Percentiles rank a stretch among this genome's conserved stretches.
Conservation (phyloP, 1,140 invertebrate genomes). For the Teleogryllus occipitalis region DNA sequence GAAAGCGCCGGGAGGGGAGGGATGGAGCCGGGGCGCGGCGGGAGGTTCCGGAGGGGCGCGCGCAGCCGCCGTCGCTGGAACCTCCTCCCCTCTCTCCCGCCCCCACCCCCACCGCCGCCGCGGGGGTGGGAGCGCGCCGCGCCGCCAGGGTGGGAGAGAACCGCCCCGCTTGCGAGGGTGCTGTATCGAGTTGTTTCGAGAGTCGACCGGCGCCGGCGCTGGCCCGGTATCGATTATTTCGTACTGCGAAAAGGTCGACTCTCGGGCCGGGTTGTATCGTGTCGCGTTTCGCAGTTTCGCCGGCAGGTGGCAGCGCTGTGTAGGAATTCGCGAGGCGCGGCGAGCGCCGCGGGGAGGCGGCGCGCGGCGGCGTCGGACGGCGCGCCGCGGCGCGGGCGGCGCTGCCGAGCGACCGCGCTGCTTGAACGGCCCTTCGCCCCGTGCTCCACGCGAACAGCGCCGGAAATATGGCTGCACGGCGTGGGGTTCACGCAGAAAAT, state of each 20-base stretch:
- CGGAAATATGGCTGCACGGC: too few species aligned
- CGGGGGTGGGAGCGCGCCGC: neutral
- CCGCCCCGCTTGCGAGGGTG: neutral
- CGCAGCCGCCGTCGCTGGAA: conserved; percentile 14
- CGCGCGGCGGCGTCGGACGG: too few species aligned
- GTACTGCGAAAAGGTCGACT: neutral
- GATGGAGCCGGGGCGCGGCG: too few species aligned
- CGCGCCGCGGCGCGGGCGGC: too few species aligned
- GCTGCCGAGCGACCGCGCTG: too few species aligned
- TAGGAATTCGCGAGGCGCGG: neutral
- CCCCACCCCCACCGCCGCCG: neutral
- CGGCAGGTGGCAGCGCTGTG: conserved; percentile 18
- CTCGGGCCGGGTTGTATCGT: conserved; percentile 12
- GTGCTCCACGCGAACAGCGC: too few species aligned
- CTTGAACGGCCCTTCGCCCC: too few species aligned
- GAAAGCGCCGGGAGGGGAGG: too few species aligned
- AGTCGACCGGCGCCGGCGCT: conserved; percentile 17
- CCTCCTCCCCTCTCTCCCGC: neutral
- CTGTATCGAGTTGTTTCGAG: conserved; percentile 23
- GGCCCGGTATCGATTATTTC: conserved; percentile 16
- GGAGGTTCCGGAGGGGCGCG: too few species aligned
- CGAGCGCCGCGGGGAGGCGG: too few species aligned
- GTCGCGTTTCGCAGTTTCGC: conserved; percentile 13
- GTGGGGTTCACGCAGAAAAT: too few species aligned
- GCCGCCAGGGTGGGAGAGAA: too few species aligned